Evolutionary conservation across 2,888 invertebrate species (phyloP), one percentile per base, ranked within the genome.

Genomic region (Megastigmus dorsalis): DNA sequence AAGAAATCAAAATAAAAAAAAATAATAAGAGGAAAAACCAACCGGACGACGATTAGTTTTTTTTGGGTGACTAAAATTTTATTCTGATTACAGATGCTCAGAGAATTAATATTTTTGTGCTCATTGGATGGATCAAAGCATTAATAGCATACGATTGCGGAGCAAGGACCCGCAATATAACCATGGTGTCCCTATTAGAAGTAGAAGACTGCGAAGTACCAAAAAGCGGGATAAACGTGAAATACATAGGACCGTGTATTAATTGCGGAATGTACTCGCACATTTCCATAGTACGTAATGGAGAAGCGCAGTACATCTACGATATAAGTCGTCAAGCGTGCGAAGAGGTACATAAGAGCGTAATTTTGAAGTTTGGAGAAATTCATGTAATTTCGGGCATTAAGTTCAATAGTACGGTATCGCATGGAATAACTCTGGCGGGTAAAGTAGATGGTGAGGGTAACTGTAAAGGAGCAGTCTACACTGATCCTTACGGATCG

Each of bases 401-500:
- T 9, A 4, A 13, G 7, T 3, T 43, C 1, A 43, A 50, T 50
- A 2, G 20, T 5, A 20, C 23, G 6, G 26, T 13, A 20, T 3
- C 20, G 1, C 48, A 26, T 0, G 5, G 13, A 1, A 6, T 26
- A 0, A 20, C 10, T 3, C 20, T n/a, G 4, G 54, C 54, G 5
- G 28, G 28, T 3, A 54, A 33, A 0, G 10, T 72, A 0, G 33
- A 36, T 0, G 2, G 20, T 0, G 70, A 77, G 2, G 79, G 79
- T 4, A 52, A 9, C 0, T 81, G 79, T 20, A 5, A 33, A 0
- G 79, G 78, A 5, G 72, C 68, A 0, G 59, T 69, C 6, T 80
- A 78, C 38, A 69, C 76, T 9, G 80, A 80, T 10, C 66, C 74
- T 0, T 78, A 74, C 10, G 74, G 77, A 13, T 59, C 36, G 0